These are phyloP conservation scores for human DNA, from an alignment of 2,113 vertebrate species.

Conservation along the genomic window GRCh38 chr4:118817001-118817500, in stretches of 20 bases:
- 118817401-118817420: slow-evolving; percentile 80
- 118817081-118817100: neutral
- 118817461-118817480: neutral
- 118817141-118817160: neutral
- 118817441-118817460: neutral
- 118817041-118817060: neutral
- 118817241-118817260: neutral
- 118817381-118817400: slow-evolving; percentile 63
- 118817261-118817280: slow-evolving; percentile 93
- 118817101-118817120: neutral
- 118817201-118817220: neutral
- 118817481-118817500: neutral
- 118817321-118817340: slow-evolving; percentile 82
- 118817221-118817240: neutral
- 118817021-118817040: neutral
- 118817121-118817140: neutral
- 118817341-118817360: slow-evolving; percentile 78
- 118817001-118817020: neutral
- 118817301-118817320: slow-evolving; percentile 86
- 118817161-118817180: neutral
- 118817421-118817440: neutral
- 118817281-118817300: slow-evolving; percentile 90
- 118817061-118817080: neutral
- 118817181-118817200: neutral
- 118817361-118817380: slow-evolving; percentile 79